These are phyloP conservation scores for Phaonia tiefii DNA, from an alignment of 2,888 invertebrate species.

Conservation along the genomic window DNA sequence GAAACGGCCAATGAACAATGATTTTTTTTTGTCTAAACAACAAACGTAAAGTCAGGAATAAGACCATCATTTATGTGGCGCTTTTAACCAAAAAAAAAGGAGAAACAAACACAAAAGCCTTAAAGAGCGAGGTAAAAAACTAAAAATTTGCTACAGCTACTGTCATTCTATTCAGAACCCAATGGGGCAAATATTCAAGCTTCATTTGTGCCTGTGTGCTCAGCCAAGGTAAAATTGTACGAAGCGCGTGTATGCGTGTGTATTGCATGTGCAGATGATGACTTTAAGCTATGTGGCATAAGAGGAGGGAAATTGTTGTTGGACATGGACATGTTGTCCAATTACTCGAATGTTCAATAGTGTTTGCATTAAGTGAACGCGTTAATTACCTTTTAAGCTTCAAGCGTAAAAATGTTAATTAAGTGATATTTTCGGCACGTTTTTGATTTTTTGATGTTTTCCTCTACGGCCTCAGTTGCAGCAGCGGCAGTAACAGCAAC, in stretches of 20 bases:
- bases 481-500: slow-evolving; percentile 1
- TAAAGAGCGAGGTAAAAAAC: not conserved
- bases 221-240: not conserved
- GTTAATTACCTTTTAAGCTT: slow-evolving; percentile 77
- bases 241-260: too few species aligned
- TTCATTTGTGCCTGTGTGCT: not conserved
- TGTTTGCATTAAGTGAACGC: slow-evolving; percentile 80
- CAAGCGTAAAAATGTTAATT: slow-evolving; percentile 78
- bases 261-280: slow-evolving; percentile 31
- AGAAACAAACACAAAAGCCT: slow-evolving; percentile 19
- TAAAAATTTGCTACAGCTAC: slow-evolving; percentile 1
- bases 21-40: slow-evolving; percentile 60
- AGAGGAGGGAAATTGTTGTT: slow-evolving; percentile 46
- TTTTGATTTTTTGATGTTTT: slow-evolving; percentile 65
- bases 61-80: slow-evolving; percentile 57
- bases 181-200: slow-evolving; percentile 4
- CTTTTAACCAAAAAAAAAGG: slow-evolving; percentile 37
- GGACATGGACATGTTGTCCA: slow-evolving; percentile 76
- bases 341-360: slow-evolving; percentile 79
- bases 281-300: slow-evolving; percentile 55
- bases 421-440: slow-evolving; percentile 79
- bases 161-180: not conserved
- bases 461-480: slow-evolving; percentile 29
- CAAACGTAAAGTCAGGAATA: slow-evolving; percentile 9
- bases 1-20: slow-evolving; percentile 45